Evolutionary conservation across 2,797 vertebrate genomes (phyloP).

Genomic region (Tapirus indicus): DNA sequence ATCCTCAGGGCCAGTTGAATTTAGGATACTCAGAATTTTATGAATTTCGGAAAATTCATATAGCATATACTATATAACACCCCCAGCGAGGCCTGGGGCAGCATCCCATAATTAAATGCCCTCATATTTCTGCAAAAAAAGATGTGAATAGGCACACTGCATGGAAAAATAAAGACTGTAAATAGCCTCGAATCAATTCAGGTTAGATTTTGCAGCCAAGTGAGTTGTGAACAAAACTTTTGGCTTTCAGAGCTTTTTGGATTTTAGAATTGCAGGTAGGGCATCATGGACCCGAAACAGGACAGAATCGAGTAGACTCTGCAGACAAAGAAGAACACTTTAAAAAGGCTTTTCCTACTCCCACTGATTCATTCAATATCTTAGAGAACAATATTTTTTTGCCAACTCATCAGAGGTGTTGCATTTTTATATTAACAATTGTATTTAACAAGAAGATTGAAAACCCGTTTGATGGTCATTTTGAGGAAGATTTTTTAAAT

Average conservation of each 20-base stretch:
- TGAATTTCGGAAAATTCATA: neutral
- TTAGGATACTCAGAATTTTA: slow-evolving; percentile 7
- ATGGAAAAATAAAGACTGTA: neutral
- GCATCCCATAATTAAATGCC: neutral
- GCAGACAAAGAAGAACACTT: neutral
- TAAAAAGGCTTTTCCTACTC: neutral
- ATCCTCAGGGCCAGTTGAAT: neutral
- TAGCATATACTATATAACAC: neutral
- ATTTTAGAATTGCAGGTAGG: neutral
- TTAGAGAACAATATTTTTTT: neutral
- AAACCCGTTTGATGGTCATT: neutral
- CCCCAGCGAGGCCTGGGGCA: neutral
- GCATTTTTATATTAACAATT: neutral
- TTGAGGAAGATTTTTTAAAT: neutral
- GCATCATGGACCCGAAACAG: neutral
- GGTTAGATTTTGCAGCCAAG: neutral
- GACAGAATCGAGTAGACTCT: neutral
- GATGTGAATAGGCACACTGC: neutral
- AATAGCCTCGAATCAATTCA: neutral
- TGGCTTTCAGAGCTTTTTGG: neutral
- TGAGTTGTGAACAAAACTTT: neutral
- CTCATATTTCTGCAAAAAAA: neutral
- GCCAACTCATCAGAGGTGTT: neutral
- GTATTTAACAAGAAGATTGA: neutral
- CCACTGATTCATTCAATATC: neutral